A percentile compares a stretch with the other conserved stretches of the same genome.
These are phyloP conservation scores for Drosophila lacertosa DNA, from an alignment of 1,140 invertebrate genomes.

Conservation along the genomic window DNA sequence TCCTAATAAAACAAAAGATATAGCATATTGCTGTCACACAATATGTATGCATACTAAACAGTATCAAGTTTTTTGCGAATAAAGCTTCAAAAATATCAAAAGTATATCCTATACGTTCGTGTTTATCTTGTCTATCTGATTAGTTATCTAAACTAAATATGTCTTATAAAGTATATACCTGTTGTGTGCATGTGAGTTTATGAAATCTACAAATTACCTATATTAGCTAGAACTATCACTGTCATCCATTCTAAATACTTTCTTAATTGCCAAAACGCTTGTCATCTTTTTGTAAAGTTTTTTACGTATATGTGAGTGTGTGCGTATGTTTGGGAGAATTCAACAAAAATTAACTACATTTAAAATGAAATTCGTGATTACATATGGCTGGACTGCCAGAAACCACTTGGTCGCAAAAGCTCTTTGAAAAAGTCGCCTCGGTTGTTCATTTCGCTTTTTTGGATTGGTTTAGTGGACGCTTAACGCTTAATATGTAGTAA, in stretches of 20 bases:
- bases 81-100: conserved; percentile 74
- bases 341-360: conserved; percentile 3
- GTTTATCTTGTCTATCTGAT: conserved; percentile 29
- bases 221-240: conserved; percentile 46
- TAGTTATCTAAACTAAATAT: conserved; percentile 53
- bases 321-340: conserved; percentile 20
- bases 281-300: neutral
- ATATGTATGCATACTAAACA: conserved; percentile 27
- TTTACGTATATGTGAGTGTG: conserved; percentile 13
- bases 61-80: conserved; percentile 45
- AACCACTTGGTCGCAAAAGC: conserved; percentile 45
- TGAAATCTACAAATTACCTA: conserved; percentile 31
- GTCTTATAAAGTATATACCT: conserved; percentile 53
- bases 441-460: neutral
- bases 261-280: conserved; percentile 17
- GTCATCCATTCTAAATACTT: conserved; percentile 17
- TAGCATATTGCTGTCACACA: conserved; percentile 45
- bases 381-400: conserved; percentile 28
- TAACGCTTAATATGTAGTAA: conserved; percentile 33
- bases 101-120: conserved; percentile 22
- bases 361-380: conserved; percentile 29
- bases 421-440: conserved; percentile 14
- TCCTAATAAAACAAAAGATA: conserved; percentile 44
- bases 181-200: conserved; percentile 44
- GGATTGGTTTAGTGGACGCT: conserved; percentile 30